Base-by-base conservation (phyloP, 2,888 invertebrate species). In the Cremastinae sp. region DNA sequence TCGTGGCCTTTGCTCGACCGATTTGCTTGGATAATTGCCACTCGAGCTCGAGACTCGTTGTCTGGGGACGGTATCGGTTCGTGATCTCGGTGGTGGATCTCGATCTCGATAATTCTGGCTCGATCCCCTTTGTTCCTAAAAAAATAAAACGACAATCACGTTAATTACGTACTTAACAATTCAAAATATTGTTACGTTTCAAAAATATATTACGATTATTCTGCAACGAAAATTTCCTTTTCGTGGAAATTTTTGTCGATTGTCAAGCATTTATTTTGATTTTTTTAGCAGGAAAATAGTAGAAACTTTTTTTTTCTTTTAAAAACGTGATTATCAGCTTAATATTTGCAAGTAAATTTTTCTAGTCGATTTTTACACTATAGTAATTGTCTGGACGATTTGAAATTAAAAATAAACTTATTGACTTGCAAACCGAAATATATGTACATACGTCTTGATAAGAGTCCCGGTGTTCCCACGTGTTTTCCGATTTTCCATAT, bases 31-130 rank as follows among this genome's bases (percentile, higher is more conserved):
- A 65, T 86, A 79, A 22, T 73, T 70, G 69, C 65, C 84, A 34
- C 80, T 78, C 2, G 83, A 79, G 9, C 38, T 20, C 2, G 73
- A 41, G 3, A 61, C 59, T 16, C 73, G 51, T 34, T 62, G 74
- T 16, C 84, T 85, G 16, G 77, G 80, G 43, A 75, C 34, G 45
- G 80, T 80, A 34, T 88, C 87, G 14, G 54, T 81, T 74, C 85
- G 81, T 7, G 83, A 18, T 58, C 86, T 82, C 0, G 85, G 72
- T 10, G 82, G 79, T 47, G 83, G 78, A 34, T 88, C 88, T 76
- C 85, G 82, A 10, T 87, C 86, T 12, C 87, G 84, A 78, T 88
- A 87, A 79, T 68, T 86, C 65, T 81, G 80, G 14, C 83, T 83
- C 45, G 78, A 73, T 43, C 79, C 81, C 77, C 85, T 82, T 28